Conservation (phyloP, 2,888 invertebrate species). For the Drosophila fungiperda region DNA sequence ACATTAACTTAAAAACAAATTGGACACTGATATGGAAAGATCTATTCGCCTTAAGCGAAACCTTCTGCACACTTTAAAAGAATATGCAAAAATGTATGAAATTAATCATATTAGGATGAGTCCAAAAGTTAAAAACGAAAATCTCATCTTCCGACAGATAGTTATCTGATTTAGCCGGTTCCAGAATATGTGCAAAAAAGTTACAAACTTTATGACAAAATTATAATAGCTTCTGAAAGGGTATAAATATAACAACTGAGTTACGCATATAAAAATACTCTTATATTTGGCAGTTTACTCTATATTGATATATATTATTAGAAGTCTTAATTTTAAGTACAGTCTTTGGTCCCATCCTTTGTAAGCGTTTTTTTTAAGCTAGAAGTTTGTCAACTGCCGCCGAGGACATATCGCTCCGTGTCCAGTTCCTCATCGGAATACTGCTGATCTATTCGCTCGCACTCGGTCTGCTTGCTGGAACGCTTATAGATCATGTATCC, state of each 20-base stretch:
- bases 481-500: conserved; percentile 76
- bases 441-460: conserved; percentile 65
- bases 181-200: not conserved
- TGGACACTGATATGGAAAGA: not conserved
- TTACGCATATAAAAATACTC: not conserved
- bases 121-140: not conserved
- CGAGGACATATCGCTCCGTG: conserved; percentile 71
- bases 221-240: not conserved
- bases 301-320: not conserved
- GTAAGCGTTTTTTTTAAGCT: conserved; percentile 48
- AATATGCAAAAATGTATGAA: not conserved
- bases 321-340: conserved; percentile 33
- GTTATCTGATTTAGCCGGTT: not conserved
- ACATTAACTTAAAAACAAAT: conserved; percentile 3
- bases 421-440: conserved; percentile 71
- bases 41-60: not conserved
- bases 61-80: not conserved
- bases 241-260: not conserved
- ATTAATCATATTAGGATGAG: too few relatives aligned
- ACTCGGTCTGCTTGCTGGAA: conserved; percentile 55
- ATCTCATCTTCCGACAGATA: not conserved
- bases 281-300: conserved; percentile 4
- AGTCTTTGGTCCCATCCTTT: conserved; percentile 63
- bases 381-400: conserved; percentile 51
- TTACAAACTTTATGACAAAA: not conserved